Evolutionary conservation across 1,140 invertebrate genomes (phyloP), one percentile per base, ranked within the genome.

Genomic region (Megalonaias nervosa): DNA sequence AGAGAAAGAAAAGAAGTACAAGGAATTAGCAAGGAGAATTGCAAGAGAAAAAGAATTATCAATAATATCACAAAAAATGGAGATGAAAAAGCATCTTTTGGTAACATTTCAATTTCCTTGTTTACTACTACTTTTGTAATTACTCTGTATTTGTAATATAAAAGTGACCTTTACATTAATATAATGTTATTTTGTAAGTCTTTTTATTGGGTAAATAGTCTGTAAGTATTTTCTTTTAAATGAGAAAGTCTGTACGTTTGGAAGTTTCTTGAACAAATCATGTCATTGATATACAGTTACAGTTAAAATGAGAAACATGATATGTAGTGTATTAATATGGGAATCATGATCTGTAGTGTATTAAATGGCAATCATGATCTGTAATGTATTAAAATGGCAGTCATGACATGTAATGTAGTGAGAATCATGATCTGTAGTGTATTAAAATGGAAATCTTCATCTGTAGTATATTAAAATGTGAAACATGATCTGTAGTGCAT

Each of bases 51-150:
- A 94, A 66, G 94, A 98, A 86, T 90, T 99, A 2, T 92, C 92
- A 3, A 91, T 97, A 12, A 93, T 98, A 23, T 94, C 97, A 83
- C 93, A 95, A 81, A 98, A 98, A 90, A 92, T 99, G 87, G 94
- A 96, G 91, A 86, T 97, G 1, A 94, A 96, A 84, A 93, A 93
- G 76, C 92, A 94, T 67, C 88, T 98, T 14, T 92, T 94, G 73
- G 89, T 91, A 68, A 82, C 59, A 17, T 38, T 16, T 38, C 31
- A 31, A 0, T 21, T 57, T 58, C 38, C 21, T 19, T 55, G 4
- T 21, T 58, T 13, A 57, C 31, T 21, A 14, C n/a, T 56, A 21
- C 56, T 55, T 56, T 76, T 16, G n/a, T 76, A 23, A 21, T 21
- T 64, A 58, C 23, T 23, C 21, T 16, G n/a, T 67, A 56, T 38